phyloP scores from a whole-genome alignment of 1,140 invertebrate genomes.

The Drosophila kohkoa region DNA sequence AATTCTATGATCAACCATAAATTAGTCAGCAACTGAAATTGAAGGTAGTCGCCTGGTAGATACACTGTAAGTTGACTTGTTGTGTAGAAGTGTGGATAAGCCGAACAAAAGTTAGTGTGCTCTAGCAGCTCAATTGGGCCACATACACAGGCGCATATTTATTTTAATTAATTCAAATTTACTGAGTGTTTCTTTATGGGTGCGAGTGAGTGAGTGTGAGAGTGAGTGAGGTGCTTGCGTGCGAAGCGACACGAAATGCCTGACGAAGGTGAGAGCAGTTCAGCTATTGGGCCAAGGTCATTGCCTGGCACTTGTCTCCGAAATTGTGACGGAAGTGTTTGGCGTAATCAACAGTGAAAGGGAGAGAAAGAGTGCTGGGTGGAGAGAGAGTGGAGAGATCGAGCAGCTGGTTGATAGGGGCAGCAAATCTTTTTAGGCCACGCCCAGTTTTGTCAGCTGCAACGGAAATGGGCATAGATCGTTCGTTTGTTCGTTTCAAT shows the following conservation, averaged over 20 bases:
- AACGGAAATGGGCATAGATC: constrained; percentile 22
- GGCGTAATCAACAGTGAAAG: constrained; percentile 21
- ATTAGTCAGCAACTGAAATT: neutral
- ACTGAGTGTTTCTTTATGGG: neutral
- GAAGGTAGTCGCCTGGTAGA: neutral
- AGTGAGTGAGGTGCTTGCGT: constrained; percentile 10
- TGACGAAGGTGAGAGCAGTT: neutral
- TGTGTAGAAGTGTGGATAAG: neutral
- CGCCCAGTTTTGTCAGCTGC: constrained; percentile 19
- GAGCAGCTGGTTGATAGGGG: constrained; percentile 9
- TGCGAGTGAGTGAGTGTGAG: neutral
- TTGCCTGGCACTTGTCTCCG: constrained; percentile 19
- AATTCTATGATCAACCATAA: too few species aligned
- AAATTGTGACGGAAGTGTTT: constrained; percentile 45
- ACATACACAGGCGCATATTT: constrained; percentile 9
- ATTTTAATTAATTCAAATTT: constrained; percentile 46
- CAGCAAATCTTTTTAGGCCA: constrained; percentile 24
- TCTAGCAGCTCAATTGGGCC: constrained; percentile 9
- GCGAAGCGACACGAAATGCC: neutral
- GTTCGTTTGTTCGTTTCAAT: too few species aligned
- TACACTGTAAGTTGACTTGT: neutral
- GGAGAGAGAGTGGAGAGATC: neutral
- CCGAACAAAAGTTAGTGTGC: neutral
- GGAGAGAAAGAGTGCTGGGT: neutral
- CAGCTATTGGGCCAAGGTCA: constrained; percentile 43